Base-by-base conservation (phyloP, 1,140 invertebrate genomes). In the Telenomus remus region DNA sequence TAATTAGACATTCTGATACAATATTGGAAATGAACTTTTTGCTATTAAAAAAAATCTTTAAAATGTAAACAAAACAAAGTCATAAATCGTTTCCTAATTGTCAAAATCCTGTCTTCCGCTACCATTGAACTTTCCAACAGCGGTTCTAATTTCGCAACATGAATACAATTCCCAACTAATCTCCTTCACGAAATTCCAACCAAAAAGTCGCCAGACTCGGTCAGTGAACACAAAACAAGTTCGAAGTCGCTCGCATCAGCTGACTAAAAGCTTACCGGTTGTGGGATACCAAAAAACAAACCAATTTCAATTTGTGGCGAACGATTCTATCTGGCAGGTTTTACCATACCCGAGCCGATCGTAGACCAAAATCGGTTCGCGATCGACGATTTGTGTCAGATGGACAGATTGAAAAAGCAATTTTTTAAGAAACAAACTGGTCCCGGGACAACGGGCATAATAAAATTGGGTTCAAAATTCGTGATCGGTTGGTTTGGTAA, bases 391-490 rank as follows among this genome's bases (percentile, higher is more conserved):
- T n/a, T 27, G 50, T 51, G 69, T 64, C 69, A 72, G 59, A 63
- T 56, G 54, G 42, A 27, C 46, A 37, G 53, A 46, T 33, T 14
- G 9, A n/a, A 4, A 1, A 2, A 0, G 4, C 19, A 12, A 33
- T 50, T 19, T 13, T 42, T 13, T 34, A 39, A 34, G 5, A 12
- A 11, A 14, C n/a, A 34, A 42, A 39, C 1, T 55, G 16, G 14
- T 12, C 46, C 57, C 56, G 55, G 53, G 66, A n/a, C 75, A 61
- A 68, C 75, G 76, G 59, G 78, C 81, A 84, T 84, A 84, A 77
- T 84, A 43, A 54, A 10, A n/a, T n/a, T n/a, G n/a, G n/a, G n/a
- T n/a, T n/a, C n/a, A n/a, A n/a, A n/a, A 10, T 14, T 13, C n/a
- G 48, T 27, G 11, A 53, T 59, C 59, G 53, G 51, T 27, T 27